Evolutionary conservation across 2,888 invertebrate species (phyloP), one percentile per base, ranked within the genome.

Genomic region (Polymixis flavicincta): DNA sequence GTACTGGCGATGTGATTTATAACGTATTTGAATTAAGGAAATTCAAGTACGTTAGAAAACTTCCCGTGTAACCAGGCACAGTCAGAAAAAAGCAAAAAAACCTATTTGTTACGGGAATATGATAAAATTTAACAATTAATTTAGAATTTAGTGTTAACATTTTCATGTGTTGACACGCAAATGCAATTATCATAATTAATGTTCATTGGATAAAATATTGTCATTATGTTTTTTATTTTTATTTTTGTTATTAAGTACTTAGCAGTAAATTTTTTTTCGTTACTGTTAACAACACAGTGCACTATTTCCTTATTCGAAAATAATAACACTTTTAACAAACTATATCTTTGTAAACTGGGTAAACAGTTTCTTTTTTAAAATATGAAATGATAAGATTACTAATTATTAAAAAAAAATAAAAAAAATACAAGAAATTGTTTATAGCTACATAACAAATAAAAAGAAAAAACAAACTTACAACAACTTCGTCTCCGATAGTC

Each of bases 401-500:
- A 25, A 7, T 19, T 7, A n/a, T n/a, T 25, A 13, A 45, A n/a
- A 37, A 52, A 1, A n/a, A 11, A 32, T 2, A 25, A 3, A 14
- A 55, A 11, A 64, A 75, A 69, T 54, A 84, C 84, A 64, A 70
- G n/a, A n/a, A 3, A 28, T 1, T 28, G 2, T 19, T 19, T 19
- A 25, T 4, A 25, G 11, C 1, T 42, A 9, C 8, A 28, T 19
- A 22, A 65, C 28, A 32, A 2, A 28, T 25, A 13, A 45, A n/a
- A 37, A 52, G 2, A n/a, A 11, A 32, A 4, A 25, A 3, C 14
- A 55, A 11, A 64, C 80, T 71, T 54, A 84, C 84, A 64, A 70
- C 54, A 55, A n/a, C 54, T 22, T 6, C 71, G 22, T 85, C 74
- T 42, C 84, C 84, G 57, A 84, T 74, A 60, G 84, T 84, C 84